Evolutionary conservation across 92 coral and sea anemone genomes (phyloP), one percentile per base, ranked within the genome.

Genomic region (Parazoanthus darwini): DNA sequence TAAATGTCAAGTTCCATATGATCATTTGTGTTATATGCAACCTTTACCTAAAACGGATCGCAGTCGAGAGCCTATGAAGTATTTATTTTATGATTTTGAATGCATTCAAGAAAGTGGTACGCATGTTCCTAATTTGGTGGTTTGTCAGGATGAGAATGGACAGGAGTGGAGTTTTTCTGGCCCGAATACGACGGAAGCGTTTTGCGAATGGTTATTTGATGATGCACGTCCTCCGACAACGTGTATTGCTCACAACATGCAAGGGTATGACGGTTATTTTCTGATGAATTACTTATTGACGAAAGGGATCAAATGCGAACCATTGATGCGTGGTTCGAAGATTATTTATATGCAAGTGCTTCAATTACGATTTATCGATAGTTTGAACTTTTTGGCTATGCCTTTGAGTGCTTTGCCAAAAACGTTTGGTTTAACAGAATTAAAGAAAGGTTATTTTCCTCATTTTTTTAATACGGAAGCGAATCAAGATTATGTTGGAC

Each of bases 341-440:
- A n/a, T 88, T n/a, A 26, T 88, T 29, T n/a, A 66, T 13, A 23
- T 81, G 26, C 23, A 25, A 15, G 81, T 71, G 39, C 13, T 54
- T 20, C 85, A 89, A 8, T 82, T 89, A 0, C 13, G 50, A 56
- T 72, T 89, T 20, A 89, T 82, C 13, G 88, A 89, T 72, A 82
- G 88, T 46, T 51, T 82, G 14, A 82, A 80, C n/a, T 89, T 89
- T 18, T 35, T 88, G 13, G 36, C 82, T 46, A 81, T 88, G 73
- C 66, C 70, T 50, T 86, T 88, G 76, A 79, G 81, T 22, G 74
- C 63, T 4, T 70, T 88, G 2, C 91, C 88, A 0, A 88, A 88
- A 26, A 88, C 90, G 18, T 88, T 88, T 79, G 86, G 90, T 4
- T 29, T 87, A 16, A 20, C 78, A 3, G 90, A 87, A 66, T 37